Conservation (phyloP, 2,888 invertebrate genomes). For the Sphecodes monilicornis region DNA sequence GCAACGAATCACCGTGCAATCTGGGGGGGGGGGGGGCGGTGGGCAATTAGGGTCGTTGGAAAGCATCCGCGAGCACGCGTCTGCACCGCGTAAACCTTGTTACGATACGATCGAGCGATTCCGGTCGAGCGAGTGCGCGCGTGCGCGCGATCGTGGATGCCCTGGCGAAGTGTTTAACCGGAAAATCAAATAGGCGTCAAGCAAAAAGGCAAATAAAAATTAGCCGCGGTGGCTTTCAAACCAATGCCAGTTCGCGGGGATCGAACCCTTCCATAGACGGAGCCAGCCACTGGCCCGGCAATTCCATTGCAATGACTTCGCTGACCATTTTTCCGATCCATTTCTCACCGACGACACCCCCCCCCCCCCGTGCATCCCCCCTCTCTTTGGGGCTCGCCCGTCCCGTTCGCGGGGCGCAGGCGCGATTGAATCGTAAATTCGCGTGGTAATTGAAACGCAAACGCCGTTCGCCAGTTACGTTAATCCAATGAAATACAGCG, state of each 20-base stretch:
- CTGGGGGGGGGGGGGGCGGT: neutral
- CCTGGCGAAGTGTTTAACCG: conserved; percentile 12
- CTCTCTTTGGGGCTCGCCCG: neutral
- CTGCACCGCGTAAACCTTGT: neutral
- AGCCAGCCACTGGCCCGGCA: conserved; percentile 55
- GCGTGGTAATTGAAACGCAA: conserved; percentile 77
- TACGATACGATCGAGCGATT: conserved; percentile 34
- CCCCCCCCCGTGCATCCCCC: neutral
- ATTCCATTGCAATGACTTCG: conserved; percentile 70
- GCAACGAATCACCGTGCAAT: neutral
- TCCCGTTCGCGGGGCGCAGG: conserved; percentile 53
- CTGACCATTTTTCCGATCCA: conserved; percentile 69
- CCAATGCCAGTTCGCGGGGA: conserved; percentile 21
- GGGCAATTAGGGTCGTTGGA: conserved; percentile 5
- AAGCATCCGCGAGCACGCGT: conserved; percentile 5
- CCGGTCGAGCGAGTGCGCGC: neutral
- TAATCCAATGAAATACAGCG: conserved; percentile 77
- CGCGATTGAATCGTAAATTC: conserved; percentile 74
- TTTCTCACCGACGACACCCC: conserved; percentile 41
- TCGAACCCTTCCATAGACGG: neutral
- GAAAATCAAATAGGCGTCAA: conserved; percentile 42
- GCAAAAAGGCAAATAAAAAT: conserved; percentile 49
- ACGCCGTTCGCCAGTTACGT: conserved; percentile 73
- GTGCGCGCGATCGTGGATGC: neutral
- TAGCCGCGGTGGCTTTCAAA: conserved; percentile 33